Evolutionary conservation across 2,113 vertebrate genomes (phyloP).

Genomic region (Pelvicachromis taeniatus): DNA sequence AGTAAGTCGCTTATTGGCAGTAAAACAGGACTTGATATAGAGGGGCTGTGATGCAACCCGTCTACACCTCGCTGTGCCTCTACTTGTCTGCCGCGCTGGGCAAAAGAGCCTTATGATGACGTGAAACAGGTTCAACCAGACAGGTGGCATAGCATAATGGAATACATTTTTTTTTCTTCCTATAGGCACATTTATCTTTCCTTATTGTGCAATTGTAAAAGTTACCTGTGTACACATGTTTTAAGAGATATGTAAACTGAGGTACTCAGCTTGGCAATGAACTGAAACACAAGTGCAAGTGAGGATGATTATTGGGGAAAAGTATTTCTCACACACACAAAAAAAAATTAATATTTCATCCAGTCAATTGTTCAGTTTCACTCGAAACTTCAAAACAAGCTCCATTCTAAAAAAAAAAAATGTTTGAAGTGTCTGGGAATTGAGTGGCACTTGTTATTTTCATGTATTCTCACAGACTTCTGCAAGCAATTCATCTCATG

Average conservation of each 20-base stretch:
- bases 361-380: not conserved
- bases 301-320: not conserved
- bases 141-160: not conserved
- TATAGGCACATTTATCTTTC: not conserved
- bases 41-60: slow-evolving; percentile 14
- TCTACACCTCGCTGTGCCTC: not conserved
- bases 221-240: not conserved
- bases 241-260: not conserved
- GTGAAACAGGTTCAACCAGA: slow-evolving; percentile 28
- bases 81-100: slow-evolving; percentile 8
- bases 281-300: not conserved
- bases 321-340: not conserved
- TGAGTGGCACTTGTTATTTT: not conserved
- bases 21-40: not conserved
- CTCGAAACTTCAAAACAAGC: not conserved
- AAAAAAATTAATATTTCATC: not conserved
- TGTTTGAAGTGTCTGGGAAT: not conserved
- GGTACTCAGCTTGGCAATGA: not conserved
- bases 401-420: not conserved
- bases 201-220: not conserved
- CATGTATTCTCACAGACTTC: not conserved
- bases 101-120: not conserved
- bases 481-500: not conserved
- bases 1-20: not conserved
- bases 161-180: accelerated